phyloP scores from a whole-genome alignment of 2,113 vertebrate genomes.

The Sterrhoptilus dennistouni region DNA sequence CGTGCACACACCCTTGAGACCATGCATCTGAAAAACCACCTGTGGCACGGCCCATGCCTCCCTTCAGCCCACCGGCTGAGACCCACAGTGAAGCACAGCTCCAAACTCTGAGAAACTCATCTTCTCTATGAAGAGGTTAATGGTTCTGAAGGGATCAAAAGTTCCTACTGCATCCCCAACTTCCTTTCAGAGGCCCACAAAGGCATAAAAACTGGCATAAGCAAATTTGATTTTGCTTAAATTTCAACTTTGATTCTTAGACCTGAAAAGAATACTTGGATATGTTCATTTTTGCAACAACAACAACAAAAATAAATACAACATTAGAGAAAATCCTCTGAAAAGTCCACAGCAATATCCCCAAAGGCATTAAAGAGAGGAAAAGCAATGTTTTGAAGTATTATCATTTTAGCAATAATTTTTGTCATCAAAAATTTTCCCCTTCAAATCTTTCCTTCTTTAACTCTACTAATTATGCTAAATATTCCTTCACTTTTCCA shows the following conservation, averaged over 20 bases:
- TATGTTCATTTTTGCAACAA: neutral
- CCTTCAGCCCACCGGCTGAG: neutral
- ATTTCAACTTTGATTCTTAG: neutral
- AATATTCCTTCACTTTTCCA: neutral
- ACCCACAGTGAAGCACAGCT: neutral
- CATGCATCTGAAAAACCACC: accelerated
- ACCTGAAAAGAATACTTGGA: neutral
- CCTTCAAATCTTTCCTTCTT: neutral
- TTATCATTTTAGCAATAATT: neutral
- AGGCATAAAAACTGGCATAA: neutral
- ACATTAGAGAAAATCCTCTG: neutral
- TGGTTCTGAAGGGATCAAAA: neutral
- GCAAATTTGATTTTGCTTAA: neutral
- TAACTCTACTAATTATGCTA: neutral
- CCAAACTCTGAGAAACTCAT: neutral
- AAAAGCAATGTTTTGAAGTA: neutral
- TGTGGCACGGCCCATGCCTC: accelerated
- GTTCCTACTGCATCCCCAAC: neutral
- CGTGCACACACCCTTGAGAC: neutral
- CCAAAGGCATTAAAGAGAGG: neutral
- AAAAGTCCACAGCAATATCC: neutral
- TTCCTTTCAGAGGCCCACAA: neutral
- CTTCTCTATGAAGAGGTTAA: neutral
- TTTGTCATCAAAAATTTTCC: neutral
- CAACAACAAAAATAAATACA: neutral